phyloP scores from a whole-genome alignment of 2,888 invertebrate genomes.

The Antheraea assamensis region DNA sequence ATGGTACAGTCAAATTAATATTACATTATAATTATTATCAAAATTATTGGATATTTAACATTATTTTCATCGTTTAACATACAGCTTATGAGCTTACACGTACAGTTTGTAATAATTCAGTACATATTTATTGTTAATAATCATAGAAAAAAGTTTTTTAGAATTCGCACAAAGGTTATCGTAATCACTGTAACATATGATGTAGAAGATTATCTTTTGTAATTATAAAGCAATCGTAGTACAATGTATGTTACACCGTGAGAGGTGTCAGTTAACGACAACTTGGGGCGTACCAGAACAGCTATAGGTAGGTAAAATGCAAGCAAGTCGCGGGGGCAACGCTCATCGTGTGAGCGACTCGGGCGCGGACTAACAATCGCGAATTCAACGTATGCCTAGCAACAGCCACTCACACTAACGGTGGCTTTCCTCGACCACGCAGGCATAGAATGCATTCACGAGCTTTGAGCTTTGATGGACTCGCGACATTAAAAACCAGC shows the following conservation, averaged over 20 bases:
- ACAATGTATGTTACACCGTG: constrained; percentile 48
- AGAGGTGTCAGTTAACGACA: constrained; percentile 48
- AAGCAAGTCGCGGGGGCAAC: constrained; percentile 67
- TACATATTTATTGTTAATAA: not conserved
- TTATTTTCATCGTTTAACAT: not conserved
- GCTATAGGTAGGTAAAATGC: constrained; percentile 35
- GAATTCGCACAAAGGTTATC: not conserved
- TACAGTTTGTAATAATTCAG: not conserved
- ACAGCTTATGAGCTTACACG: not conserved
- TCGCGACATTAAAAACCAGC: constrained; percentile 52
- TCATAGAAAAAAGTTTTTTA: not conserved
- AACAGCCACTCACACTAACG: constrained; percentile 72
- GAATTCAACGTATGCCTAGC: constrained; percentile 76
- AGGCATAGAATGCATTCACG: constrained; percentile 55
- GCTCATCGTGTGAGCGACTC: constrained; percentile 79
- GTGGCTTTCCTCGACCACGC: constrained; percentile 64
- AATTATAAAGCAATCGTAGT: constrained; percentile 40
- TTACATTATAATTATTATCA: not conserved
- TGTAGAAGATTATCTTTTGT: constrained; percentile 14
- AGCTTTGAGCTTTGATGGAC: constrained; percentile 58
- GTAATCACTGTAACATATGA: not conserved
- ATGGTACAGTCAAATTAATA: not conserved
- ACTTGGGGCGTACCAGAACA: constrained; percentile 26
- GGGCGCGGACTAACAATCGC: constrained; percentile 73
- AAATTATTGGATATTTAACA: not conserved